Evolutionary conservation across 2,888 invertebrate genomes (phyloP), one percentile per base, ranked within the genome.

Genomic region (Petrolisthes manimaculis): DNA sequence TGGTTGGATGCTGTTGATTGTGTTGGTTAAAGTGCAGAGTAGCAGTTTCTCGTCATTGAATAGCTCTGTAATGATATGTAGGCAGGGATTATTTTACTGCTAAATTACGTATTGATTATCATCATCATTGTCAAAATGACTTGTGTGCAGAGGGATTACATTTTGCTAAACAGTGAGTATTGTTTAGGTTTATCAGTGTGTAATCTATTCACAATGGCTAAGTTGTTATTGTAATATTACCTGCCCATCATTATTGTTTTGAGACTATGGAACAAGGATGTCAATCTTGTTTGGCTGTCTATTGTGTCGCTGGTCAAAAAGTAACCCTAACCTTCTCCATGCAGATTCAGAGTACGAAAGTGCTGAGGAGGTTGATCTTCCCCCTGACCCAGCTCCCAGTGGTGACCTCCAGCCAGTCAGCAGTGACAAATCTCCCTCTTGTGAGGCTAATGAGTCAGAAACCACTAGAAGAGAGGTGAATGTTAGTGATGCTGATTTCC

Each of bases 331-430:
- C 14, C 18, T 51, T 69, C 74, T 81, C 67, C 69, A 53, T 54
- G 54, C 90, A 90, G 90, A 90, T 69, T 90, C 90, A 18, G 90
- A 90, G 84, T 90, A 90, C 88, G 90, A 90, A 78, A 90, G 90
- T 77, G 90, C 90, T 5, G 90, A 90, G 88, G 90, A 90, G 74
- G 67, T 88, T 69, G 83, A 83, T 71, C 37, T 82, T 8, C 67
- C 87, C 67, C 51, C 79, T 37, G 56, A 78, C 61, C 53, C 56
- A 4, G n/a, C 69, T 53, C 37, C 77, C 53, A 24, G 51, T 83
- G 78, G 12, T 75, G n/a, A 51, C 53, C 78, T 21, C 74, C 80
- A 79, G 8, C 55, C 82, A 56, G 21, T 54, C 69, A 53, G 56
- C 37, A 54, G 21, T 55, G 71, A 71, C 6, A 71, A 71, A 1